phyloP scores from a whole-genome alignment of 1,140 invertebrate genomes.

The Procambarus virginalis region DNA sequence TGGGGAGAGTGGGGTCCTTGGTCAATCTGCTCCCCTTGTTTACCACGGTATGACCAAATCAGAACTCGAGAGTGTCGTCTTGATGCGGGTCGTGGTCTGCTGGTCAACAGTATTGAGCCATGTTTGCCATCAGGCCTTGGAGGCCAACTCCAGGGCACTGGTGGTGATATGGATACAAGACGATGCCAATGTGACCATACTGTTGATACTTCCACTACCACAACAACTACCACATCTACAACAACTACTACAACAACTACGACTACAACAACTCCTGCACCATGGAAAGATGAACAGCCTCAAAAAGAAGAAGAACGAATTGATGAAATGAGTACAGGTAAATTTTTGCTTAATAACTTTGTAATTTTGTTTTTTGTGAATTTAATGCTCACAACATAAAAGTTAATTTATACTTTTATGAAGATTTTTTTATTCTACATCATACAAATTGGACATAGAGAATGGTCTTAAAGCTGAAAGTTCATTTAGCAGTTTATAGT shows the following conservation, averaged over 20 bases:
- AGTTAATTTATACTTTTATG: not conserved
- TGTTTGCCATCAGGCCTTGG: slow-evolving; percentile 58
- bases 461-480: too few relatives aligned
- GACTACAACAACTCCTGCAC: slow-evolving; percentile 33
- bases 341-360: not conserved
- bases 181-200: slow-evolving; percentile 59
- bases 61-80: slow-evolving; percentile 69
- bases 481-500: too few relatives aligned
- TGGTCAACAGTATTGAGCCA: slow-evolving; percentile 70
- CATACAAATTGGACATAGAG: too few relatives aligned
- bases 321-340: slow-evolving; percentile 35
- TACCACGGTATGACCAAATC: slow-evolving; percentile 65
- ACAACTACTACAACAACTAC: slow-evolving; percentile 38
- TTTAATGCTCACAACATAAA: not conserved
- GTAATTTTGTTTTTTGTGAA: not conserved
- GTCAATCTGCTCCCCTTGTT: slow-evolving; percentile 70
- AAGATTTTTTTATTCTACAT: not conserved
- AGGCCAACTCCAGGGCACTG: slow-evolving; percentile 56
- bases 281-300: slow-evolving; percentile 27
- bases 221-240: slow-evolving; percentile 38
- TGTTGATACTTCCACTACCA: slow-evolving; percentile 28
- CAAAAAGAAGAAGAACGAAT: slow-evolving; percentile 43
- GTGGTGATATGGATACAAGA: slow-evolving; percentile 64
- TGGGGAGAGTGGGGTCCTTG: slow-evolving; percentile 71
- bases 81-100: slow-evolving; percentile 62